A percentile compares a stretch with the other conserved stretches of the same genome.
Evolutionary conservation across 2,888 invertebrate genomes (phyloP).

Genomic region (Vesta saturnalis): DNA sequence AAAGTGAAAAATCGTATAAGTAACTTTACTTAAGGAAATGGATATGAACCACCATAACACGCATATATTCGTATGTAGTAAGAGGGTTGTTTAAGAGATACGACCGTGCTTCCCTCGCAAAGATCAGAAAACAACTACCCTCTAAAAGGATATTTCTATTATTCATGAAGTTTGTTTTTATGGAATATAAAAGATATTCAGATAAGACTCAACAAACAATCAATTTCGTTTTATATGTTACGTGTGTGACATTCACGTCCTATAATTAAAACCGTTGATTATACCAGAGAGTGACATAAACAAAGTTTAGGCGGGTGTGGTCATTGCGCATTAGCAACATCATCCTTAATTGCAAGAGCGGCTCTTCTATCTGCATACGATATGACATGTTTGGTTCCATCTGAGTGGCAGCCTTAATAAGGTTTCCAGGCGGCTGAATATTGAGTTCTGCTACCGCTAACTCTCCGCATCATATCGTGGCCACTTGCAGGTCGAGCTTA

Average conservation of each 20-base stretch:
- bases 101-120: constrained; percentile 39
- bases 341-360: constrained; percentile 54
- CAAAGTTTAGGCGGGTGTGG: constrained; percentile 42
- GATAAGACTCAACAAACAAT: constrained; percentile 45
- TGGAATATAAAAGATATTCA: constrained; percentile 47
- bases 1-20: constrained; percentile 52
- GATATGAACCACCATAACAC: constrained; percentile 45
- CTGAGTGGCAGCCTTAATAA: constrained; percentile 63
- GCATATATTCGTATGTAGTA: constrained; percentile 41
- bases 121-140: constrained; percentile 46
- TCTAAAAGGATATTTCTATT: constrained; percentile 49
- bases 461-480: constrained; percentile 58
- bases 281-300: constrained; percentile 40
- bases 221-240: constrained; percentile 41
- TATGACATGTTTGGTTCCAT: constrained; percentile 58
- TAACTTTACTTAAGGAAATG: constrained; percentile 52
- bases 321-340: constrained; percentile 45
- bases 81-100: constrained; percentile 40
- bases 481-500: constrained; percentile 62
- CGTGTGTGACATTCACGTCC: constrained; percentile 38
- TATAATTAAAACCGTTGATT: constrained; percentile 40
- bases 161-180: constrained; percentile 49
- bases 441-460: constrained; percentile 60
- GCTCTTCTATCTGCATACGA: constrained; percentile 56
- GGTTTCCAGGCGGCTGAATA: constrained; percentile 64